These are phyloP conservation scores for Enteromius mattozi DNA, from an alignment of 2,797 vertebrate species.

Conservation along the genomic window DNA sequence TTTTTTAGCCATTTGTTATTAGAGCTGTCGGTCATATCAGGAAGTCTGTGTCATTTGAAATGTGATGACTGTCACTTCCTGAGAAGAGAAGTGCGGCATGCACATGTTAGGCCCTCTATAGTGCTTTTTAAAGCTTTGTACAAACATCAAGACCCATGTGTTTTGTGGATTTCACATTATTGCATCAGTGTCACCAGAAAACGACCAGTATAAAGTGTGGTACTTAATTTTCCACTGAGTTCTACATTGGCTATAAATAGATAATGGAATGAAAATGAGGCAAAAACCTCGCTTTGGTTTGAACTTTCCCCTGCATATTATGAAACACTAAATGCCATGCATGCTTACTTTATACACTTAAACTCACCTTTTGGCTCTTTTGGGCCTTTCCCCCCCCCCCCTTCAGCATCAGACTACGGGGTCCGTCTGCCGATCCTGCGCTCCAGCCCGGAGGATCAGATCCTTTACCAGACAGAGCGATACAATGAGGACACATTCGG, in stretches of 20 bases:
- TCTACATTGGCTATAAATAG: not conserved
- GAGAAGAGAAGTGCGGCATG: not conserved
- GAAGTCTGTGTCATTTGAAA: slow-evolving; percentile 32
- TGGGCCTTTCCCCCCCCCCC: slow-evolving; percentile 15
- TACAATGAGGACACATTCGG: slow-evolving; percentile 98
- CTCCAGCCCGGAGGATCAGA: slow-evolving; percentile 92
- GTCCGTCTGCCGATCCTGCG: slow-evolving; percentile 94
- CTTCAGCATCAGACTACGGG: slow-evolving; percentile 95
- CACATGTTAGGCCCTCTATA: not conserved
- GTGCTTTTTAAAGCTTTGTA: not conserved
- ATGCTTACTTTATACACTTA: not conserved
- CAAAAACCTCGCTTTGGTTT: not conserved
- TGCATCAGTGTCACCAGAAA: slow-evolving; percentile 2
- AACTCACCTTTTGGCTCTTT: slow-evolving; percentile 1
- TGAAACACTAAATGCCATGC: not conserved
- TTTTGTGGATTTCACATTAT: slow-evolving; percentile 27
- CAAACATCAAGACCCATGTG: not conserved
- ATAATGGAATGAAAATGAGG: not conserved
- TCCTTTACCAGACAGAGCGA: slow-evolving; percentile 96
- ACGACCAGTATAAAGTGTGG: not conserved
- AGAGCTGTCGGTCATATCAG: slow-evolving; percentile 24
- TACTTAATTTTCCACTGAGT: slow-evolving; percentile 1
- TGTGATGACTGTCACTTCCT: slow-evolving; percentile 65
- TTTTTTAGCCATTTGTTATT: not conserved
- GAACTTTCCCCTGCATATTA: not conserved